phyloP scores from a whole-genome alignment of 2,113 vertebrate species.

The Etheostoma cragini region DNA sequence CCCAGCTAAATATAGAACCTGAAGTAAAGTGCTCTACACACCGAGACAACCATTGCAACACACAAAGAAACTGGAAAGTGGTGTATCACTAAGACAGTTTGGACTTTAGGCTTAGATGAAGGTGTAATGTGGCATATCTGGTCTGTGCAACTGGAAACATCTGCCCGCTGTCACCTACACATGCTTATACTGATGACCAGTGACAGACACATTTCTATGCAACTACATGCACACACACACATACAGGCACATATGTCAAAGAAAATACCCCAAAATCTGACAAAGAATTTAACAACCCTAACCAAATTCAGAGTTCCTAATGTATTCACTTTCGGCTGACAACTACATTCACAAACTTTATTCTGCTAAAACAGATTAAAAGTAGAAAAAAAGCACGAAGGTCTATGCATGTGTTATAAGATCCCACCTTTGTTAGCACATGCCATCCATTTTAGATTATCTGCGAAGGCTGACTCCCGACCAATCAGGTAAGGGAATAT shows the following conservation, averaged over 20 bases:
- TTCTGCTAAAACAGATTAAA: constrained; percentile 53
- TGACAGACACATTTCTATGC: constrained; percentile 46
- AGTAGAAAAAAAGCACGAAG: neutral
- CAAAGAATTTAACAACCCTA: neutral
- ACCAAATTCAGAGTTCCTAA: constrained; percentile 33
- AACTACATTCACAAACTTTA: constrained; percentile 9
- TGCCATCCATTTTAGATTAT: constrained; percentile 99
- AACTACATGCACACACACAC: constrained; percentile 14
- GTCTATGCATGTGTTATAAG: constrained; percentile 7
- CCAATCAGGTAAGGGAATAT: constrained; percentile 89
- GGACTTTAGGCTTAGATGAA: constrained; percentile 41
- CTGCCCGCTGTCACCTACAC: constrained; percentile 51
- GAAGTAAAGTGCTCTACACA: constrained; percentile 55
- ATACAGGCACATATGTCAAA: constrained; percentile 30
- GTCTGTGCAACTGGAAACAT: constrained; percentile 56
- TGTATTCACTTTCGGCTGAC: constrained; percentile 11
- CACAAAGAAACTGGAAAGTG: constrained; percentile 43
- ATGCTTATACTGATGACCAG: constrained; percentile 53
- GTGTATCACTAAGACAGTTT: constrained; percentile 23
- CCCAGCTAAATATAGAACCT: constrained; percentile 71
- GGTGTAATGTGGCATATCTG: constrained; percentile 58
- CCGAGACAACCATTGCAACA: constrained; percentile 65
- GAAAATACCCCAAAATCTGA: no score
- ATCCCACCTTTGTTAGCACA: constrained; percentile 97
- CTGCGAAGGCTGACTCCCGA: constrained; percentile 96